Conservation (phyloP, 2,113 vertebrate species). For the Plestiodon gilberti region DNA sequence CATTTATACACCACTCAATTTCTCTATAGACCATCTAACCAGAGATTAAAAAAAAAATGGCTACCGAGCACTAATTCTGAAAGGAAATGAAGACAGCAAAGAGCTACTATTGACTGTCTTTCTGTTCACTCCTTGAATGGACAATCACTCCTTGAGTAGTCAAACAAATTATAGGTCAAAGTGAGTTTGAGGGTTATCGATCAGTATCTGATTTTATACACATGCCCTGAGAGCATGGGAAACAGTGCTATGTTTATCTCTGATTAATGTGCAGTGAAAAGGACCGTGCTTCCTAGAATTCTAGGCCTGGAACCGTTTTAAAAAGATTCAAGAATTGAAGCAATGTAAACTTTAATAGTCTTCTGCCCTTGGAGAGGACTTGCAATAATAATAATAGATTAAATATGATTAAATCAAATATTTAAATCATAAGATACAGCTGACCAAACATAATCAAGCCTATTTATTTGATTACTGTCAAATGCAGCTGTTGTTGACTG, state of each 20-base stretch:
- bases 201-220: background rate
- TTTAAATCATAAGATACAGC: conserved; percentile 69
- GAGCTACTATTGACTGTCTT: background rate
- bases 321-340: conserved; percentile 23
- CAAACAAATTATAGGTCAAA: background rate
- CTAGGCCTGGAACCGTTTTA: background rate
- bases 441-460: conserved; percentile 71
- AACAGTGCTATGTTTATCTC: background rate
- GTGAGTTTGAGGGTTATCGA: background rate
- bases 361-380: conserved; percentile 41
- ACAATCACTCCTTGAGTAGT: background rate
- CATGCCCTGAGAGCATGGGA: background rate
- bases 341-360: background rate
- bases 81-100: background rate
- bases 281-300: background rate
- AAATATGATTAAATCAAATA: conserved; percentile 65
- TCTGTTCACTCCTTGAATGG: background rate
- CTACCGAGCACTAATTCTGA: background rate
- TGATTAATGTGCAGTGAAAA: background rate
- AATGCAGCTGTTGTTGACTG: conserved; percentile 53
- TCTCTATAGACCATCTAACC: background rate
- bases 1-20: background rate
- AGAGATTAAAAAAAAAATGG: background rate
- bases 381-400: conserved; percentile 47
- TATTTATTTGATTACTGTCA: conserved; percentile 67